phyloP scores from a whole-genome alignment of 23 tunicate species.

The Phallusia fumigata region DNA sequence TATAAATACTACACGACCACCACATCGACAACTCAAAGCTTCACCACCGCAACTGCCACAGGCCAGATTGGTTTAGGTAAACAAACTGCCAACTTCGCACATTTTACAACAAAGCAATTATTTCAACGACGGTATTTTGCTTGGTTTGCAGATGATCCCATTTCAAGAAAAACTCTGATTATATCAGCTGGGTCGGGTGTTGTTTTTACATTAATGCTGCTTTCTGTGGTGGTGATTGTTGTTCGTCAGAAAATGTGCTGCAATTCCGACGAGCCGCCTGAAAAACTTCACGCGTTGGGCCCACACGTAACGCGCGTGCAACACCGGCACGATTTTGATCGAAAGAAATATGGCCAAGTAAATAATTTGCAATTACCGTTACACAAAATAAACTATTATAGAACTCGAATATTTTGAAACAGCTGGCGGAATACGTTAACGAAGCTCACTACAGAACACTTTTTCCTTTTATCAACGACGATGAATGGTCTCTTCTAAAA shows the following conservation, averaged over 20 bases:
- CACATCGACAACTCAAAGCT: no score
- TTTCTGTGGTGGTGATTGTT: neutral
- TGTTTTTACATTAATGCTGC: no score
- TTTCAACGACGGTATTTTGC: no score
- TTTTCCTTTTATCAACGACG: conserved; percentile 37
- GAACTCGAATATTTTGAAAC: neutral
- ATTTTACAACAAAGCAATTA: no score
- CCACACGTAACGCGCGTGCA: conserved; percentile 4
- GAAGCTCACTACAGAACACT: conserved; percentile 19
- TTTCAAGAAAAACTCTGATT: no score
- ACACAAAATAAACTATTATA: no score
- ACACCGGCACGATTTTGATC: neutral
- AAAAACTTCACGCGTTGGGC: neutral
- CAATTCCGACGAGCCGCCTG: neutral
- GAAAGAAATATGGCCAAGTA: conserved; percentile 2
- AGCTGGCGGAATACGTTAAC: conserved; percentile 25
- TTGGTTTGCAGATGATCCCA: no score
- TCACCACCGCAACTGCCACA: no score
- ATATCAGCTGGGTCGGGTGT: no score
- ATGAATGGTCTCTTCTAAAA: conserved; percentile 31
- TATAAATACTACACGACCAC: no score
- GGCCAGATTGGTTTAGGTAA: no score
- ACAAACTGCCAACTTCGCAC: no score
- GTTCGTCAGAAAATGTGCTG: neutral
- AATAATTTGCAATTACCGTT: neutral